These are phyloP conservation scores for Pseudorhiza aurosa DNA, from an alignment of 30 jellyfish, hydroid and myxozoan genomes.

Conservation along the genomic window DNA sequence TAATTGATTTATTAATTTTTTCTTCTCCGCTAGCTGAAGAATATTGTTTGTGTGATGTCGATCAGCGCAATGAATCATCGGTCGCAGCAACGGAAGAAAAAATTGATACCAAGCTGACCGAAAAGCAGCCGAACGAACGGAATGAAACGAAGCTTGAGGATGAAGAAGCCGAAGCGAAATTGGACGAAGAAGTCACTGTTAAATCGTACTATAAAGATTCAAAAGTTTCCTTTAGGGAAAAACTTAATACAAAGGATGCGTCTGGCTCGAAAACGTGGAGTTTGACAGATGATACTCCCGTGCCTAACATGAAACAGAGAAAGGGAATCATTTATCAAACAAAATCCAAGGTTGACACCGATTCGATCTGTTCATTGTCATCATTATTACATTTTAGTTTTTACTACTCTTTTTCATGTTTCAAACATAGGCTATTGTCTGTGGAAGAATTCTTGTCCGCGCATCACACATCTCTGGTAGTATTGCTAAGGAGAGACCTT, in stretches of 20 bases:
- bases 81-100: not conserved
- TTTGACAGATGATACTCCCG: conserved; percentile 10
- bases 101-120: not conserved
- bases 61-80: not conserved
- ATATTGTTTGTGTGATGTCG: not conserved
- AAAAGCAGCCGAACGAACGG: not conserved
- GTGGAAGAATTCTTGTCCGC: no score
- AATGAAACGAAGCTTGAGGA: not conserved
- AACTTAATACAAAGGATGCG: not conserved
- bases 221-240: not conserved
- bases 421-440: no score
- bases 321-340: conserved; percentile 27
- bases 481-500: no score
- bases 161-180: not conserved
- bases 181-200: not conserved
- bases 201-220: not conserved
- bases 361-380: not conserved
- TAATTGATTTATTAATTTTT: no score
- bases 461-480: no score
- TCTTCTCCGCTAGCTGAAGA: no score
- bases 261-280: conserved; percentile 6
- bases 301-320: not conserved
- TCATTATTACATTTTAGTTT: no score
- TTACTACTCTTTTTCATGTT: no score
- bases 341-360: not conserved